Evolutionary conservation across 2,113 vertebrate species (phyloP).

Genomic region (Zosterops lateralis): DNA sequence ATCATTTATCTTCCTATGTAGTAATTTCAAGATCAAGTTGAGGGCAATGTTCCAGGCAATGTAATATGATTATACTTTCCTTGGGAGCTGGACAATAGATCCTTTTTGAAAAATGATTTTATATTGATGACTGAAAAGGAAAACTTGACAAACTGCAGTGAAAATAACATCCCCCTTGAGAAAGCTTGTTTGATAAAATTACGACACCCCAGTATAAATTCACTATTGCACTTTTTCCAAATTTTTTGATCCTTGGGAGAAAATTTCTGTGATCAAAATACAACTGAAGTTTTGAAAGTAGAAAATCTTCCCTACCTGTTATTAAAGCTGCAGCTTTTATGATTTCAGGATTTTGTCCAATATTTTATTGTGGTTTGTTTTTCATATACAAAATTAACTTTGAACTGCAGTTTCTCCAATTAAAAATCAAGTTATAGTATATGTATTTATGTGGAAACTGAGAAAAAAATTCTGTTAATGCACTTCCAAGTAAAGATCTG

Average conservation of each 20-base stretch:
- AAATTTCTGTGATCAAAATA: background rate
- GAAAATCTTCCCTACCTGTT: background rate
- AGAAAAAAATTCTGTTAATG: background rate
- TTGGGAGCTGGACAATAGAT: constrained; percentile 17
- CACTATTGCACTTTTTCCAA: background rate
- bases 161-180: constrained; percentile 24
- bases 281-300: background rate
- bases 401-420: background rate
- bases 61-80: constrained; percentile 27
- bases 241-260: background rate
- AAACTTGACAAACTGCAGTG: constrained; percentile 7
- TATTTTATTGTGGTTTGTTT: background rate
- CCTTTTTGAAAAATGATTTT: constrained; percentile 20
- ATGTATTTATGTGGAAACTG: background rate
- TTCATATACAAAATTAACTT: background rate
- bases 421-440: background rate
- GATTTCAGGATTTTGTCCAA: background rate
- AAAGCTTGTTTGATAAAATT: constrained; percentile 1
- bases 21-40: constrained; percentile 40
- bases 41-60: constrained; percentile 28
- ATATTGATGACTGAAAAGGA: constrained; percentile 51
- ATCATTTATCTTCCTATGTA: constrained; percentile 43
- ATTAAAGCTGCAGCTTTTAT: background rate
- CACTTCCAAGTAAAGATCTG: background rate
- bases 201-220: background rate